phyloP scores from a whole-genome alignment of 2,113 vertebrate genomes.

The Cathartes aura region DNA sequence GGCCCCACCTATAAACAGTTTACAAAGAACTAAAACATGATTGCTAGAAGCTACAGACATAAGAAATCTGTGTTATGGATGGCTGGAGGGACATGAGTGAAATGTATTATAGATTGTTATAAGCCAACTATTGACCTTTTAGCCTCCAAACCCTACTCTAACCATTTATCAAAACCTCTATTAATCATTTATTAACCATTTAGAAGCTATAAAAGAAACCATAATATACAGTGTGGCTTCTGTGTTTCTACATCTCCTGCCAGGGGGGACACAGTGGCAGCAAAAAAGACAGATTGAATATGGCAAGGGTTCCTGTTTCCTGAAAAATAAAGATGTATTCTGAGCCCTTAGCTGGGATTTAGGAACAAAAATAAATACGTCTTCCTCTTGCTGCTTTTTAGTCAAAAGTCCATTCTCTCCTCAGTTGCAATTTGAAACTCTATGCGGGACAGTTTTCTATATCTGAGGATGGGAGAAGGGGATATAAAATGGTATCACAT shows the following conservation, averaged over 20 bases:
- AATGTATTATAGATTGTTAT: slow-evolving; percentile 37
- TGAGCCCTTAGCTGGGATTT: neutral
- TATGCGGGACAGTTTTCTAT: neutral
- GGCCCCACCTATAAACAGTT: slow-evolving; percentile 14
- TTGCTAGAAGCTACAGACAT: slow-evolving; percentile 35
- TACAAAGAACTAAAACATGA: slow-evolving; percentile 34
- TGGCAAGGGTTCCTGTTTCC: neutral
- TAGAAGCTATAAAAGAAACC: slow-evolving; percentile 4
- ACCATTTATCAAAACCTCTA: slow-evolving; percentile 31
- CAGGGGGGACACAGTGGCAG: neutral
- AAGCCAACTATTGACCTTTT: slow-evolving; percentile 46
- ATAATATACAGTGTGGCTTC: neutral
- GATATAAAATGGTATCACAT: neutral
- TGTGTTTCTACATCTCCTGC: neutral
- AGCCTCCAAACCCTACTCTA: neutral
- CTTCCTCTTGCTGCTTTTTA: neutral
- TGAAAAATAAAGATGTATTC: neutral
- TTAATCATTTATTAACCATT: slow-evolving; percentile 65
- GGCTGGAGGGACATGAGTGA: slow-evolving; percentile 4
- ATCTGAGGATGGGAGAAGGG: neutral
- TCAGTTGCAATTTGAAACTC: neutral
- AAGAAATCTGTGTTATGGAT: slow-evolving; percentile 44
- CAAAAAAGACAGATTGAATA: neutral
- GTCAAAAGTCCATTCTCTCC: neutral
- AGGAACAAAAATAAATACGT: neutral